Evolutionary conservation across 1,140 invertebrate genomes (phyloP).

Genomic region (Goniozus legneri): DNA sequence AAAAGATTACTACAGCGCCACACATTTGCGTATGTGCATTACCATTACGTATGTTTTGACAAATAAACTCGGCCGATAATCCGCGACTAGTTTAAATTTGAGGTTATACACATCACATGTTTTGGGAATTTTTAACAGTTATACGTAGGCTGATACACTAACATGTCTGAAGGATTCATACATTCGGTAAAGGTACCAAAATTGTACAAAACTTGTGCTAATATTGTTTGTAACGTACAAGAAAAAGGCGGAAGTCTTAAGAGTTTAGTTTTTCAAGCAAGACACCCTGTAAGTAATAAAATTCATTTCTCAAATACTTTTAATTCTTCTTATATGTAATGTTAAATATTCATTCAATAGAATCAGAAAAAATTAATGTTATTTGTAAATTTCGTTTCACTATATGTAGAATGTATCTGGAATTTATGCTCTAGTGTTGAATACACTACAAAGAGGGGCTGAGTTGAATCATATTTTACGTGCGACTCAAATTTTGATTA

Average conservation of each 20-base stretch:
- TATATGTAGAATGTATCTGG: conserved; percentile 62
- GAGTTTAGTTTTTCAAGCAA: conserved; percentile 65
- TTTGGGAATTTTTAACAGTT: too few relatives aligned
- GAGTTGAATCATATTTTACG: conserved; percentile 65
- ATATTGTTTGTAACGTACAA: conserved; percentile 63
- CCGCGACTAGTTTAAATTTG: too few relatives aligned
- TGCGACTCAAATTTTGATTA: conserved; percentile 61
- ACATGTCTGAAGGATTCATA: conserved; percentile 51
- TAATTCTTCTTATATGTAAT: not conserved
- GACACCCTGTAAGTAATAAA: conserved; percentile 59
- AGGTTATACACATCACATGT: too few relatives aligned
- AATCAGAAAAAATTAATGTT: not conserved
- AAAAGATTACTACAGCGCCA: too few relatives aligned
- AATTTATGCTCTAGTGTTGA: conserved; percentile 69
- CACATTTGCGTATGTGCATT: too few relatives aligned
- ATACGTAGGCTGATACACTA: too few relatives aligned
- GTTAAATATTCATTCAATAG: not conserved
- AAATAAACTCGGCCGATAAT: too few relatives aligned
- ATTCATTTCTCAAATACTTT: not conserved
- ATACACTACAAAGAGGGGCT: conserved; percentile 65
- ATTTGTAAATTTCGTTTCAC: not conserved
- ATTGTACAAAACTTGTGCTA: conserved; percentile 69
- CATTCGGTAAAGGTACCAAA: conserved; percentile 74
- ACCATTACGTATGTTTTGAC: too few relatives aligned
- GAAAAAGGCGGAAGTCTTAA: conserved; percentile 71